Evolutionary conservation across 1,140 invertebrate genomes (phyloP), one percentile per base, ranked within the genome.

Genomic region (Drosophila setifemur): DNA sequence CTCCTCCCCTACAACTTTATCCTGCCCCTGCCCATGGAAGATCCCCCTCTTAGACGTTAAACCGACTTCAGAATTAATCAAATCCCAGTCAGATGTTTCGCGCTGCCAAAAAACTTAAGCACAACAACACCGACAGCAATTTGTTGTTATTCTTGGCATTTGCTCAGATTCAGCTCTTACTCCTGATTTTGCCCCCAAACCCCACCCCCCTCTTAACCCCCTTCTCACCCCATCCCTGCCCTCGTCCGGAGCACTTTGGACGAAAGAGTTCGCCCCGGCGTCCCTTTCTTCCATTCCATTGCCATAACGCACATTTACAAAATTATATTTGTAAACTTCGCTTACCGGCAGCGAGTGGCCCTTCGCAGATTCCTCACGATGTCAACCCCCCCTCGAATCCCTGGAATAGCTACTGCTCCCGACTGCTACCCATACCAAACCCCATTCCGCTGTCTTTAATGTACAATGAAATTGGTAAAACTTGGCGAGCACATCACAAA

Each of bases 51-150:
- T 73, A 73, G 78, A 76, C 74, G 79, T 85, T 85, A 85, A 83
- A 83, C 79, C 79, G 79, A 83, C 79, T 83, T 83, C 74, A 83
- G 79, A 83, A 83, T 83, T 83, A 83, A 83, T 83, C 79, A 83
- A 83, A 83, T 83, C 74, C 79, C 54, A 83, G 79, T 83, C 79
- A 83, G 79, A 83, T 83, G 78, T 83, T 83, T 82, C 69, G 78
- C 78, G 79, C 69, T 83, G 74, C 79, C 79, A 85, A 83, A 83
- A 83, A 83, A 85, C 79, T 83, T 83, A 77, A 85, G 74, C 64
- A 82, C 68, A 85, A 81, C 68, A 72, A 73, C 68, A 73, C 43
- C 44, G 68, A 55, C 57, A 73, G 55, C 55, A 49, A 77, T 40
- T 78, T 73, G 63, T 77, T 79, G 75, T 79, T 79, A 79, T 70